Percentiles rank a stretch among this genome's conserved stretches.
phyloP scores from a whole-genome alignment of 2,113 vertebrate genomes.

The Hiodon alosoides region DNA sequence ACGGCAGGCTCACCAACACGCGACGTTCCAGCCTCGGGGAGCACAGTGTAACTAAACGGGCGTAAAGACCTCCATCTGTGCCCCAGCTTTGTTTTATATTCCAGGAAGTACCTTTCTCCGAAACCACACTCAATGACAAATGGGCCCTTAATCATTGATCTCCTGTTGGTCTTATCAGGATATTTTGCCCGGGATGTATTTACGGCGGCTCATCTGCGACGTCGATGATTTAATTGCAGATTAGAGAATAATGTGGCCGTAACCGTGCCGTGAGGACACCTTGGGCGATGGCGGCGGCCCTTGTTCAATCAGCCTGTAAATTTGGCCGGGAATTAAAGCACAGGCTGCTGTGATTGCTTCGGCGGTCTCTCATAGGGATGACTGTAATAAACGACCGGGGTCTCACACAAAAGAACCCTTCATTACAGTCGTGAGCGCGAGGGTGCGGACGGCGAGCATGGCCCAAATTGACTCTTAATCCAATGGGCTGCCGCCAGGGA shows the following conservation, averaged over 20 bases:
- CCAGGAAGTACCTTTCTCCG: conserved; percentile 52
- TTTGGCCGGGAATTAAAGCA: conserved; percentile 82
- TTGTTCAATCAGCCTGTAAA: conserved; percentile 83
- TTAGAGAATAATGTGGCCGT: conserved; percentile 81
- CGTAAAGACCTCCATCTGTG: conserved; percentile 35
- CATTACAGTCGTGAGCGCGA: conserved; percentile 80
- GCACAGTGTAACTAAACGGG: conserved; percentile 16
- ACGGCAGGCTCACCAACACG: conserved; percentile 25
- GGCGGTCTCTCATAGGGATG: conserved; percentile 70
- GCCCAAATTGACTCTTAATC: no score
- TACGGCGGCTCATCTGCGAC: conserved; percentile 59
- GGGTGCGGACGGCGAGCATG: conserved; percentile 60
- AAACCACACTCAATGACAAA: conserved; percentile 52
- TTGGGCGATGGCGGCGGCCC: conserved; percentile 68
- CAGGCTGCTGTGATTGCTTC: conserved; percentile 77
- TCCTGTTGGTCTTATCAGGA: conserved; percentile 56
- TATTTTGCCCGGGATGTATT: conserved; percentile 59
- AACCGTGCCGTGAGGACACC: conserved; percentile 68
- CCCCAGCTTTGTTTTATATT: conserved; percentile 33
- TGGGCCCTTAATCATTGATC: conserved; percentile 56
- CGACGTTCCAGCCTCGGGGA: conserved; percentile 42
- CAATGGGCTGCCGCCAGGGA: background rate
- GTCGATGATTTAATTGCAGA: conserved; percentile 80
- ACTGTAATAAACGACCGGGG: conserved; percentile 88
- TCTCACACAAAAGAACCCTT: conserved; percentile 82